Percentiles rank a stretch among this genome's conserved stretches.
Conservation (phyloP, 2,888 invertebrate species). For the Monopis laevigella region DNA sequence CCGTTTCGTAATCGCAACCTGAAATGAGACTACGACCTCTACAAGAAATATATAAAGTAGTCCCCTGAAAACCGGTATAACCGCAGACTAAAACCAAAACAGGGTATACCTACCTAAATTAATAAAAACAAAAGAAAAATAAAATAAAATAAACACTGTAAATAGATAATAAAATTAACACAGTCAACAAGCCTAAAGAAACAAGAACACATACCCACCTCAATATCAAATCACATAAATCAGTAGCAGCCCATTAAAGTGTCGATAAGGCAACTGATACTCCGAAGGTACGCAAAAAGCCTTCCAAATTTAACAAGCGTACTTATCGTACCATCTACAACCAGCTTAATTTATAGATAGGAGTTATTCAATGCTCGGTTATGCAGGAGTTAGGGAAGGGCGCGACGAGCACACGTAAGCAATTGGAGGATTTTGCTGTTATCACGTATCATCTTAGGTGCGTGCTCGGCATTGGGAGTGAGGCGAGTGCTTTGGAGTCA, state of each 20-base stretch:
- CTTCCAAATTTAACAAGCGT: conserved; percentile 28
- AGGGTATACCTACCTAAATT: too few species aligned
- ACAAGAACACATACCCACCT: too few species aligned
- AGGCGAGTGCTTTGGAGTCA: too few species aligned
- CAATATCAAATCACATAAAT: conserved; percentile 4
- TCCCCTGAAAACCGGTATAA: too few species aligned
- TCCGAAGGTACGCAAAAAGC: conserved; percentile 32
- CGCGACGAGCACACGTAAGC: conserved; percentile 59
- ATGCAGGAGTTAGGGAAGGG: conserved; percentile 35
- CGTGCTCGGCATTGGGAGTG: conserved; percentile 45
- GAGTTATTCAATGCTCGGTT: conserved; percentile 57
- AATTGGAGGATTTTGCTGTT: conserved; percentile 66
- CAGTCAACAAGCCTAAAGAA: too few species aligned
- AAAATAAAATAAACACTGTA: too few species aligned
- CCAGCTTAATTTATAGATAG: conserved; percentile 54
- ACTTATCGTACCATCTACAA: conserved; percentile 53
- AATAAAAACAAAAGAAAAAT: too few species aligned
- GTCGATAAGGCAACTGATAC: conserved; percentile 8
- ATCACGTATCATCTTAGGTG: conserved; percentile 64
- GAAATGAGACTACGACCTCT: too few species aligned
- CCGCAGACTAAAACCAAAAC: too few species aligned
- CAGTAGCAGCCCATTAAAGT: conserved; percentile 8
- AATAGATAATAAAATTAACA: too few species aligned
- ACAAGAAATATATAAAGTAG: too few species aligned
- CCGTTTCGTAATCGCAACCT: too few species aligned